phyloP scores from a whole-genome alignment of 2,797 vertebrate genomes.

The Pteropus rufus region DNA sequence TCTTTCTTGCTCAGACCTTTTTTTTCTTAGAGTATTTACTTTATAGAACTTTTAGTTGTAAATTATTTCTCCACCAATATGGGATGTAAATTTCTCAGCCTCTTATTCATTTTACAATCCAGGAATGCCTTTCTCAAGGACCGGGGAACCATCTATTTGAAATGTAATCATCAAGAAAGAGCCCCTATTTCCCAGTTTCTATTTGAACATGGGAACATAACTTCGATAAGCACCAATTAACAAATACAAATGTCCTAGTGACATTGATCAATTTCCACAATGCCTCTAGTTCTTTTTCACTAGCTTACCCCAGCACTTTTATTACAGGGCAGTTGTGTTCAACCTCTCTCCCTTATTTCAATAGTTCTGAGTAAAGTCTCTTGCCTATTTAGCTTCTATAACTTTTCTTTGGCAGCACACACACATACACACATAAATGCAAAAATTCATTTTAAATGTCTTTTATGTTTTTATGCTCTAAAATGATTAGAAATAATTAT shows the following conservation, averaged over 20 bases:
- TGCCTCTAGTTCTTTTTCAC: background rate
- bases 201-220: background rate
- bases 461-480: background rate
- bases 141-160: background rate
- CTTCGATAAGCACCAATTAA: background rate
- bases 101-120: background rate
- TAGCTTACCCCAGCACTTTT: background rate
- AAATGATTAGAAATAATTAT: background rate
- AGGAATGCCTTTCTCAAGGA: background rate
- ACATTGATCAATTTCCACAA: background rate
- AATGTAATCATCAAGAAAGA: background rate
- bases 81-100: background rate
- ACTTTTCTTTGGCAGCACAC: background rate
- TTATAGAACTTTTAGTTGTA: background rate
- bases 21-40: background rate
- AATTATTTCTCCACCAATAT: background rate
- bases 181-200: background rate
- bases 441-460: background rate
- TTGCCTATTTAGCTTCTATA: background rate
- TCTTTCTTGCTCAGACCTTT: background rate
- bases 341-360: background rate
- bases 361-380: background rate
- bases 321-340: background rate
- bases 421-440: background rate
- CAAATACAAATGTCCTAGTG: background rate